Conservation (phyloP, 1,140 invertebrate genomes). For the Cyclina sinensis region DNA sequence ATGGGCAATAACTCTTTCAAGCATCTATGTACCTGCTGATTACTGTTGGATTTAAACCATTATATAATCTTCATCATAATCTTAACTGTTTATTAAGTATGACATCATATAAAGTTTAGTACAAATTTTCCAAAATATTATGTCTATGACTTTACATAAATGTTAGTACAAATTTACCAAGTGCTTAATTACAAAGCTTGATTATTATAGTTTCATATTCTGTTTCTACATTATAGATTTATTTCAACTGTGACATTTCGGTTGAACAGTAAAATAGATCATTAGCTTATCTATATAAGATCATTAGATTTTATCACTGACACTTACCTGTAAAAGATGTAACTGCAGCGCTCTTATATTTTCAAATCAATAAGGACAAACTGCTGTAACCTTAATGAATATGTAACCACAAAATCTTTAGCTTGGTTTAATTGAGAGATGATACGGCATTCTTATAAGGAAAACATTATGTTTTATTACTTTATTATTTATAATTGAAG, state of each 20-base stretch:
- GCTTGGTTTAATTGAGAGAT: constrained; percentile 28
- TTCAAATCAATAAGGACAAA: background rate
- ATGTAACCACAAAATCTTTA: background rate
- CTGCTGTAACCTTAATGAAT: background rate
- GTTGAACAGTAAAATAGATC: background rate
- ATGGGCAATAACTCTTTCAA: too few relatives aligned
- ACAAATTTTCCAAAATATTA: too few relatives aligned
- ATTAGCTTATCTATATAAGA: background rate
- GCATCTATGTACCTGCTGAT: too few relatives aligned
- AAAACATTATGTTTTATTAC: constrained; percentile 4
- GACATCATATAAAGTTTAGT: too few relatives aligned
- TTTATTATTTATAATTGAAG: constrained; percentile 13
- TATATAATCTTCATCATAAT: too few relatives aligned
- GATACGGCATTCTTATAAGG: background rate
- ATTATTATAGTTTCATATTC: too few relatives aligned
- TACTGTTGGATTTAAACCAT: too few relatives aligned
- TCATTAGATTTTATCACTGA: background rate
- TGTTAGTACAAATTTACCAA: too few relatives aligned
- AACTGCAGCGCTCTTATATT: background rate
- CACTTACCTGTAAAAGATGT: background rate
- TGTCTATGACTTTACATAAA: too few relatives aligned
- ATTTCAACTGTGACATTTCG: background rate
- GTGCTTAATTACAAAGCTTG: too few relatives aligned
- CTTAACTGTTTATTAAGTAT: too few relatives aligned
- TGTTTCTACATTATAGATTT: background rate